Evolutionary conservation across 2,113 vertebrate species (phyloP), one percentile per base, ranked within the genome.

Genomic region (Chauna torquata): DNA sequence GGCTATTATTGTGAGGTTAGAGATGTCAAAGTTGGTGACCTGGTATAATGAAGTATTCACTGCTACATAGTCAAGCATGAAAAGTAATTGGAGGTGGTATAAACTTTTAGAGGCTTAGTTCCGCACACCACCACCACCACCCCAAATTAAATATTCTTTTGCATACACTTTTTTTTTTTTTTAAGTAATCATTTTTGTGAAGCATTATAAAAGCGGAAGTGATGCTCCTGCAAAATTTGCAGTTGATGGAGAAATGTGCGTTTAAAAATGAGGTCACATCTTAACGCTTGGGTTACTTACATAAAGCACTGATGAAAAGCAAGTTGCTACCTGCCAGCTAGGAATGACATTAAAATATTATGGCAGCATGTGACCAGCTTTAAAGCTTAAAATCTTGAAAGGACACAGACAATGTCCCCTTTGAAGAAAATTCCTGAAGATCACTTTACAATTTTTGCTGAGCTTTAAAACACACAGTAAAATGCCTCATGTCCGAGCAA

Each of bases 11-110:
- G 74, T 62, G 90, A 89, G 95, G 97, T 97, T 97, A 97, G 61
- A 94, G 95, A 96, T 97, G 96, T 97, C 97, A 97, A 97, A 97
- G 97, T 96, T 97, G 96, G 92, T 97, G 97, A 97, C 96, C 96
- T 91, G 64, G n/a, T 62, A 96, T 96, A 97, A 97, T 97, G 95
- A 97, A 96, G 82, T 92, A 89, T 86, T 96, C 93, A 88, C 70
- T 94, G 96, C 80, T 80, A 95, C 83, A 96, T 59, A 96, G 86
- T 94, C 92, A 95, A 4, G 74, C 86, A 92, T 91, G 90, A 93
- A 90, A 96, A 95, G 69, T 96, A 97, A 97, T 90, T 96, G 92
- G 86, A 69, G 42, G 75, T 20, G 5, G 76, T 71, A 71, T 78
- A 85, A 96, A 93, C 80, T 96, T 96, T 78, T 58, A 81, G 82